These are phyloP conservation scores for Pantherophis guttatus DNA, from an alignment of 2,113 vertebrate species.

Conservation along the genomic window DNA sequence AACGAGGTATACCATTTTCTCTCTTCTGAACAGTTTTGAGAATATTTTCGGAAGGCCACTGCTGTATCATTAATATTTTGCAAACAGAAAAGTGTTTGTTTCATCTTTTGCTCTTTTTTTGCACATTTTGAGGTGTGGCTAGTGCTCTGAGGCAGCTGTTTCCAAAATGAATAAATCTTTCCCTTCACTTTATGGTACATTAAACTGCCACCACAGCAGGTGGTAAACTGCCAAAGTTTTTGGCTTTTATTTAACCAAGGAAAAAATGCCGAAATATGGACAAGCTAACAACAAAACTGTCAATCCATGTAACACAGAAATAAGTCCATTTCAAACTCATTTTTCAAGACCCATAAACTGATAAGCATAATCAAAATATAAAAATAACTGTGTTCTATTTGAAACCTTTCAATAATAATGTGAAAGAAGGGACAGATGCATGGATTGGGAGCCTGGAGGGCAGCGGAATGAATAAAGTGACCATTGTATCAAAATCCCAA, in stretches of 20 bases:
- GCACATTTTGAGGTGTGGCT: background rate
- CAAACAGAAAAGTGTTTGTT: background rate
- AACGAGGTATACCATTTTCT: background rate
- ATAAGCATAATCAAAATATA: conserved; percentile 15
- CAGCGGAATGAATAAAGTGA: background rate
- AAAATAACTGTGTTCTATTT: background rate
- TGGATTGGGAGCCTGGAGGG: background rate
- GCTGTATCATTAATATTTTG: background rate
- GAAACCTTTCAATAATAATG: background rate
- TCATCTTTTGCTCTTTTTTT: background rate
- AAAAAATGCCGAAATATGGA: conserved; percentile 1
- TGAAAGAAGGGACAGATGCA: background rate
- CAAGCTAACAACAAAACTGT: conserved; percentile 13
- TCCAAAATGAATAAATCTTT: conserved; percentile 20
- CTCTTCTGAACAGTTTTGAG: background rate
- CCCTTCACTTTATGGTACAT: background rate
- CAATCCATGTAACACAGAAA: background rate
- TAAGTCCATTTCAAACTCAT: background rate
- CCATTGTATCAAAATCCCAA: background rate
- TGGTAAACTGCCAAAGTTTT: conserved; percentile 25
- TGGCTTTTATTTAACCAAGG: conserved; percentile 21
- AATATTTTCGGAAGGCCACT: background rate
- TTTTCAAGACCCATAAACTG: conserved; percentile 7
- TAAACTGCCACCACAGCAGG: conserved; percentile 30
- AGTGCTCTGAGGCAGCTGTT: conserved; percentile 3